Conservation (phyloP, 2,113 vertebrate species). For the Zosterops pallidus region DNA sequence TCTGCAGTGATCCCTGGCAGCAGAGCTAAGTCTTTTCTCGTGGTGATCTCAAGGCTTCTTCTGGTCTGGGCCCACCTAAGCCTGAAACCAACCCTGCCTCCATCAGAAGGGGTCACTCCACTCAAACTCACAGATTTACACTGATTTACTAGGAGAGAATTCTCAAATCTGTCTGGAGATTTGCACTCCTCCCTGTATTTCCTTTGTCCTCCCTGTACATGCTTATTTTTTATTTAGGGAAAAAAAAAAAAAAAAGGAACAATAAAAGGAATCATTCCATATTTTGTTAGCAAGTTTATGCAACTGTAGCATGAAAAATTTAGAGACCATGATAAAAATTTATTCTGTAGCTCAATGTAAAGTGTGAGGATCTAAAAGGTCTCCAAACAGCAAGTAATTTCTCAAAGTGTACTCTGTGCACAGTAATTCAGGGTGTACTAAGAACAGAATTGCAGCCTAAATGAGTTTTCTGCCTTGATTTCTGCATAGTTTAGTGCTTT, state of each 20-base stretch:
- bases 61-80: not conserved
- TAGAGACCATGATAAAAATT: not conserved
- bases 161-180: not conserved
- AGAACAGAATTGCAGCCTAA: not conserved
- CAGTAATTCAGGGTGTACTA: not conserved
- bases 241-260: not conserved
- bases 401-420: not conserved
- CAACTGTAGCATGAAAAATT: not conserved
- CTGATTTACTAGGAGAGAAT: not conserved
- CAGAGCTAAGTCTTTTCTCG: not conserved
- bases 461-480: not conserved
- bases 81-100: not conserved
- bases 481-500: not conserved
- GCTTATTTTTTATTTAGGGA: not conserved
- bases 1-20: not conserved
- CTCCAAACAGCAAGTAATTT: slow-evolving; percentile 10
- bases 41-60: not conserved
- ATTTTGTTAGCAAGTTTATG: not conserved
- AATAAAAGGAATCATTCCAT: not conserved
- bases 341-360: not conserved
- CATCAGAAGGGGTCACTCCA: not conserved
- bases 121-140: not conserved
- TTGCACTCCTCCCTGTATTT: not conserved
- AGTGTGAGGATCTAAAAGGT: not conserved
- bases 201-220: not conserved